Base-by-base conservation (phyloP, 1,140 invertebrate species). In the Bursaphelenchus mucronatus region DNA sequence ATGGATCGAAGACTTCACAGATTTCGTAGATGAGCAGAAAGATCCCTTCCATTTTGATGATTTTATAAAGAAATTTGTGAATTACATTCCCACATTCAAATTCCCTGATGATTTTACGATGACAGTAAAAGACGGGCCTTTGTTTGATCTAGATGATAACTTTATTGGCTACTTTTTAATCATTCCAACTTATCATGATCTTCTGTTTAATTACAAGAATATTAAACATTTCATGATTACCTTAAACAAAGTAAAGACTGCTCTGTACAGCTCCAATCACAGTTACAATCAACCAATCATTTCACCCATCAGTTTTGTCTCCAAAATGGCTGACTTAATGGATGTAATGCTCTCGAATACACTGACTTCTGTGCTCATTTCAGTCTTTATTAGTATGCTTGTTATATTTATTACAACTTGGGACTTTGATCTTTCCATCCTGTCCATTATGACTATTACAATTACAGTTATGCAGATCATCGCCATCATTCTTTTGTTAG, bases 331-430 rank as follows among this genome's bases (percentile, higher is more conserved):
- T 41, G 71, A 74, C 30, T 56, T 74, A 15, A 43, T 74, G 0
- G 49, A 47, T 11, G 39, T 51, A 13, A 11, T 74, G 17, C 45
- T 63, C 9, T 21, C 61, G 15, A 63, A 63, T 10, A 74, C 67
- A 15, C 43, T 66, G 8, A n/a, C 61, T 8, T 74, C 71, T 8
- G 66, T 74, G 4, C 46, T 44, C 1, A 66, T 73, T 21, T 68
- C 58, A 21, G 13, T 74, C 8, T 53, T 17, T 11, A 52, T 74
- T 43, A 73, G 61, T 49, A 44, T 65, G 0, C 11, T 74, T 54
- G 71, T 74, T 4, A 66, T 74, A 49, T 19, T 69, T 13, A 19
- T 45, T 15, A 73, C 63, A 10, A 74, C 71, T n/a, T 40, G 64
- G 17, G 39, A 61, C 11, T 51, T 73, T 2, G 40, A 63, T 17